Base-by-base conservation (phyloP, 2,113 vertebrate species). In the Morone saxatilis region DNA sequence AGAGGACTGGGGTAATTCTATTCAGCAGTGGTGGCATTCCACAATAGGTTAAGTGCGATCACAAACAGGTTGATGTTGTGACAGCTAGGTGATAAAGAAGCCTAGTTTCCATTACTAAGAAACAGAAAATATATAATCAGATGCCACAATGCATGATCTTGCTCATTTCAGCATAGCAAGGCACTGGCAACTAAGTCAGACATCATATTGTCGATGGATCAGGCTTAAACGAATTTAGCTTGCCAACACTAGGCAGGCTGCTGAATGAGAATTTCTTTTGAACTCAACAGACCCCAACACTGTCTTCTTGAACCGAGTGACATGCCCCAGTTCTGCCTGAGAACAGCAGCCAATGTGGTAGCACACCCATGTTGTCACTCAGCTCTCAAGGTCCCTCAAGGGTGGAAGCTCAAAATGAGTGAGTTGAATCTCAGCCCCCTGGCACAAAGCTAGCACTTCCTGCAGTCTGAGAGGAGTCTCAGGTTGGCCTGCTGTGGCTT, bases 371-470 rank as follows among this genome's bases (percentile, higher is more conserved):
- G 83, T 81, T 88, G 57, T 76, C 40, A 14, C 41, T 67, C 56
- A 62, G 50, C 59, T 78, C 84, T 68, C 43, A 73, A 80, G 50
- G 20, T 56, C 69, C 71, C 41, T 87, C 62, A 73, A 84, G 57
- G 69, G 79, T 72, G 74, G 22, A 81, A 57, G 61, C 67, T 85
- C 76, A n/a, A 20, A 80, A 61, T 88, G 86, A 89, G 89, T 90
- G 86, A 84, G 73, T 78, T 79, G 73, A 74, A 85, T 73, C 59
- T 75, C 45, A 69, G 84, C 71, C 20, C 54, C 59, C 25, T 69
- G 79, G 80, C 68, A 57, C 48, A 43, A 61, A 69, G 57, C 45
- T 9, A 48, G 13, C 12, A 45, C 71, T 84, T 83, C 61, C 87
- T 86, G 80, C 73, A 85, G 75, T 84, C 70, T 76, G 69, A 77